phyloP scores from a whole-genome alignment of 2,888 invertebrate species.

The Agonum fuliginosum region DNA sequence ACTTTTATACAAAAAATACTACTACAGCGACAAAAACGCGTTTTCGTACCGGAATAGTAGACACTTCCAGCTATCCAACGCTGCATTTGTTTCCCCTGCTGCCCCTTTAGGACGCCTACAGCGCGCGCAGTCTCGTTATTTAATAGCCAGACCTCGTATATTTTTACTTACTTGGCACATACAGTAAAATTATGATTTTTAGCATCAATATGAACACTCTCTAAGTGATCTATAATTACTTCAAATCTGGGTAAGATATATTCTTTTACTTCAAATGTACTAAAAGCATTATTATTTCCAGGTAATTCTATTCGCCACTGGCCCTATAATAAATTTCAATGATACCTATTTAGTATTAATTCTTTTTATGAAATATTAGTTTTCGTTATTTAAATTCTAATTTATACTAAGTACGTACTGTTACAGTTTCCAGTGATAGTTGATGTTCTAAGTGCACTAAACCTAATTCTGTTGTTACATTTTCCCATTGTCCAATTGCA shows the following conservation, averaged over 20 bases:
- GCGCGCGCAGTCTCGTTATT: too few species aligned
- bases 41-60: too few species aligned
- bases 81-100: too few species aligned
- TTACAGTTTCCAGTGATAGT: slow-evolving; percentile 68
- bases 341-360: too few species aligned
- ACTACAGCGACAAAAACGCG: too few species aligned
- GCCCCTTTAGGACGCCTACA: too few species aligned
- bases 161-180: slow-evolving; percentile 75
- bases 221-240: slow-evolving; percentile 74
- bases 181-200: slow-evolving; percentile 73
- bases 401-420: slow-evolving; percentile 64
- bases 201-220: slow-evolving; percentile 73
- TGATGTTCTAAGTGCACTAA: slow-evolving; percentile 75
- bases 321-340: slow-evolving; percentile 71
- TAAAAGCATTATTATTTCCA: slow-evolving; percentile 71
- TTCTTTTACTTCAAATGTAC: slow-evolving; percentile 74
- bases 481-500: slow-evolving; percentile 79
- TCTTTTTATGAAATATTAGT: too few species aligned
- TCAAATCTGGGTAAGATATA: slow-evolving; percentile 78
- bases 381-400: neutral
- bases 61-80: too few species aligned
- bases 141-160: too few species aligned
- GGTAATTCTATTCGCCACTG: slow-evolving; percentile 74
- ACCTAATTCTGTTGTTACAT: slow-evolving; percentile 77
- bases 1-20: too few species aligned